Base-by-base conservation (phyloP, 2,888 invertebrate species). In the Podabrus alpinus region DNA sequence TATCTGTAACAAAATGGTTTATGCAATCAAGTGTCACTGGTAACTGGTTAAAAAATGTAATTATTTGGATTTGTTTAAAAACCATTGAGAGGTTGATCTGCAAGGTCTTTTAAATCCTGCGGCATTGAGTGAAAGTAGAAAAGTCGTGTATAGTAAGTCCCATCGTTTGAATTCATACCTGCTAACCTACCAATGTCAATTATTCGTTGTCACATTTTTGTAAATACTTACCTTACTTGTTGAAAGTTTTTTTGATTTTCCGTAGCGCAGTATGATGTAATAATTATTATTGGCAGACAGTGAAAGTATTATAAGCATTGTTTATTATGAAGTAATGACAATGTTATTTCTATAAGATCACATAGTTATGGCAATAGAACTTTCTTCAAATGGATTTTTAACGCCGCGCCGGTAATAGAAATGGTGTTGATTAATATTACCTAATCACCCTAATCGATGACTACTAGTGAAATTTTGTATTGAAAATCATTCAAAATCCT, bases 61-160 rank as follows among this genome's bases (percentile, higher is more conserved):
- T 69, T 21, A 59, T 16, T 61, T 19, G 25, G 29, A 13, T 61
- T 19, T 19, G 17, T 15, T 9, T 15, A 16, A 68, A 61, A 68
- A 29, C 29, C 66, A 64, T 60, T 24, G 25, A 72, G 72, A 75
- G 15, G 68, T 62, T 66, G 62, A 60, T 64, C 17, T 73, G n/a
- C 74, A 76, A 76, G 76, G 76, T 67, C 76, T 71, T 71, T 60
- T 19, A 16, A 69, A 71, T 68, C 76, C 71, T 59, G 62, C 17
- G 74, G 76, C 76, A 69, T 68, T 69, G 60, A 59, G 76, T 74
- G 76, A 76, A 76, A 76, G 76, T 74, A 69, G 71, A 71, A 76
- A 74, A 76, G 76, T 68, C 24, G 59, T 62, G 66, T 24, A 29
- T 19, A 71, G 59, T 71, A 71, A 62, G 70, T 15, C 25, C 59